These are phyloP conservation scores for Micromys minutus DNA, from an alignment of 2,113 vertebrate genomes.

Conservation along the genomic window DNA sequence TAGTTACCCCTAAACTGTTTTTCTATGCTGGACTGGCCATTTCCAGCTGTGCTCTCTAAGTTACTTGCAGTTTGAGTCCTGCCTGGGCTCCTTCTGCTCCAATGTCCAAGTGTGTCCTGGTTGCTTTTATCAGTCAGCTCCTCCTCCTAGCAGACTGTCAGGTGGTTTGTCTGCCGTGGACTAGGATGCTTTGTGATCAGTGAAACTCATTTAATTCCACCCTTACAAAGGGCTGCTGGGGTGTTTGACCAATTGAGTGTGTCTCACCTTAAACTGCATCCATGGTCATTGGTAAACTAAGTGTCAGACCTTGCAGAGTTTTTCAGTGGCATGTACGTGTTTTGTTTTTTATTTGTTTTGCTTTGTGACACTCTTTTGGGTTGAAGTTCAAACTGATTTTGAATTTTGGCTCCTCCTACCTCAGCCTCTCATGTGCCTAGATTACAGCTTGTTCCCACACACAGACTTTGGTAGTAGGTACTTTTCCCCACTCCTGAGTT, in stretches of 20 bases:
- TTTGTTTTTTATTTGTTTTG: background rate
- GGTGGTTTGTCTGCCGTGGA: background rate
- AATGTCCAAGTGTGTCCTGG: background rate
- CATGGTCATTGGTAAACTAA: conserved; percentile 8
- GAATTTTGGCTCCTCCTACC: background rate
- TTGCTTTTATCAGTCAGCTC: background rate
- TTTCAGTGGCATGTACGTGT: background rate
- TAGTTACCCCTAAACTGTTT: too few relatives aligned
- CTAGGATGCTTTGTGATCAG: background rate
- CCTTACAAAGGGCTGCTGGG: background rate
- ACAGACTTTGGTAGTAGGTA: background rate
- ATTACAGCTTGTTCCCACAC: background rate
- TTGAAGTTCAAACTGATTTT: background rate
- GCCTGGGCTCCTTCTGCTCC: too few relatives aligned
- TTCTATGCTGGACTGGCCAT: too few relatives aligned
- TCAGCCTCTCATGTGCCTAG: background rate
- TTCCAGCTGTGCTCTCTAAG: too few relatives aligned
- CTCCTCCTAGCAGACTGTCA: background rate
- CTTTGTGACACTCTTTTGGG: background rate
- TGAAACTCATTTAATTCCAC: conserved; percentile 29
- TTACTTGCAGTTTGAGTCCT: too few relatives aligned
- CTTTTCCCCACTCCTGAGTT: too few relatives aligned
- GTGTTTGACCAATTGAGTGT: background rate
- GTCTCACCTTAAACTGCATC: background rate
- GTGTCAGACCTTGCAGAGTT: conserved; percentile 26